Evolutionary conservation across 2,797 vertebrate species (phyloP), one percentile per base, ranked within the genome.

Genomic region (Apogon talboti): DNA sequence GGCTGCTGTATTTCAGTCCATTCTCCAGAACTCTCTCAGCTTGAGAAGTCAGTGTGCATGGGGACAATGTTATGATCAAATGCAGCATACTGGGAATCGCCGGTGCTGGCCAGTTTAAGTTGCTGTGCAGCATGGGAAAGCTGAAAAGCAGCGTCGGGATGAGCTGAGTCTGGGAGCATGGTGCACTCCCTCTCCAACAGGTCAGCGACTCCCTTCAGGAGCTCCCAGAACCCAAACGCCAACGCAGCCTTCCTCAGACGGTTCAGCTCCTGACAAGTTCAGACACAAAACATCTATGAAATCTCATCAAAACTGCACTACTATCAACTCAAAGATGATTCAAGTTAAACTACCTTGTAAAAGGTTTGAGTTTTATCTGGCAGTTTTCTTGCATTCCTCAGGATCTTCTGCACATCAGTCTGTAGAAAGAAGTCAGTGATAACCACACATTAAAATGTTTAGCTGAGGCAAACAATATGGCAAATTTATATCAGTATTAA

Each of bases 351-450:
- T 83, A 99, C 98, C 94, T 99, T 99, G 55, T 99, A 99, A 83
- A 99, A 99, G 6, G 98, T 99, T 61, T 98, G 97, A 19, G 98
- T 99, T 93, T 99, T 99, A 85, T 99, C 98, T 12, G 98, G 98
- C 49, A 99, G 92, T 84, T 99, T 99, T 67, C 98, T 94, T 76
- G 98, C 98, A 61, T 99, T 99, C 85, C 98, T 95, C 82, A 99
- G 91, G 86, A 99, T 99, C 92, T 99, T 99, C 91, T 99, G 98
- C 53, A 99, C 98, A 86, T 99, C 98, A 2, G 98, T 99, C 98
- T 99, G 88, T 48, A 53, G 28, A 69, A 56, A 18, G 9, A 74
- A 46, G 12, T 7, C 3, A 35, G 9, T n/a, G 37, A 44, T 3
- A 13, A 51, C 28, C 11, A 28, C 2, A 24, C 2, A 24, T 24